Evolutionary conservation across 2,113 vertebrate genomes (phyloP).

Genomic region (Leptobrachium ailaonicum): DNA sequence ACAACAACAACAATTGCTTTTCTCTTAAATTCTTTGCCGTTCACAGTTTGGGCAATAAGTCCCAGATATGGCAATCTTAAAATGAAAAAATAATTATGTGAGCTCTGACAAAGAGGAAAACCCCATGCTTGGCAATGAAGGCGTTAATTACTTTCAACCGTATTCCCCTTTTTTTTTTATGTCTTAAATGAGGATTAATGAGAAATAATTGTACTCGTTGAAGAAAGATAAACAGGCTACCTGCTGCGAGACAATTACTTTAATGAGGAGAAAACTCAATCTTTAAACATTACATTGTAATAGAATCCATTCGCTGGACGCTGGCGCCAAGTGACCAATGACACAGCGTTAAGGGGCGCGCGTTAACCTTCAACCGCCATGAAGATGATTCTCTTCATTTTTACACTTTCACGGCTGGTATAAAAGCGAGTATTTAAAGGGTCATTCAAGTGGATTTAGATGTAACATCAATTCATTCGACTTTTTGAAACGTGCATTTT

Average conservation of each 20-base stretch:
- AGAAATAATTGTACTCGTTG: conserved; percentile 29
- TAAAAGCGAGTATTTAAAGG: no score
- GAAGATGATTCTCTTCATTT: not conserved
- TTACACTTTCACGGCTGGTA: no score
- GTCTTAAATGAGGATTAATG: conserved; percentile 34
- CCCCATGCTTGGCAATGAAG: not conserved
- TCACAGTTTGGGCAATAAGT: no score
- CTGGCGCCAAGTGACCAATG: conserved; percentile 33
- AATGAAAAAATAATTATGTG: no score
- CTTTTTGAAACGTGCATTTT: no score
- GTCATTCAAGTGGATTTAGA: no score
- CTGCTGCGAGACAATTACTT: conserved; percentile 43
- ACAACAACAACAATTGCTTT: no score
- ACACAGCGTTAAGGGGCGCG: conserved; percentile 16
- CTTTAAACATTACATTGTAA: conserved; percentile 41
- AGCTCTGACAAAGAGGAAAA: no score
- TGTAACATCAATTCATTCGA: no score
- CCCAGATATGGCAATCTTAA: no score
- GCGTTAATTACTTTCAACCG: conserved; percentile 14
- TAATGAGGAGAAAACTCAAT: conserved; percentile 45
- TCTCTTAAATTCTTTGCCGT: no score
- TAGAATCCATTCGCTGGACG: conserved; percentile 18
- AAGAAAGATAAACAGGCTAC: conserved; percentile 32
- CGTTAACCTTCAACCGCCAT: conserved; percentile 17
- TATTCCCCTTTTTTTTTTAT: not conserved